Evolutionary conservation across 2,888 invertebrate genomes (phyloP), one percentile per base, ranked within the genome.

Genomic region (Portevinia maculata): DNA sequence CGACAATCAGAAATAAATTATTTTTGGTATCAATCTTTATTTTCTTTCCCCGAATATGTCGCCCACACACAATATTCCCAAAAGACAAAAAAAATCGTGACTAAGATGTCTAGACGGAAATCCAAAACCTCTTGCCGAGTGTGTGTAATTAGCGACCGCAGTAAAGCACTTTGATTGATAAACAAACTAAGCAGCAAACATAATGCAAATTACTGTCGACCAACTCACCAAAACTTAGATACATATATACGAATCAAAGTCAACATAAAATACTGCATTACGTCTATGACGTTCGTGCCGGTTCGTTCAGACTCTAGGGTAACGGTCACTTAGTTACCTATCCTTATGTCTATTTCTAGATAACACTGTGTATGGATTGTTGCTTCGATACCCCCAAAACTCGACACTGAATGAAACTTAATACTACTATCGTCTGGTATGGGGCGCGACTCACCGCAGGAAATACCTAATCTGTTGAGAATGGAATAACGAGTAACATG

Each of bases 101-200:
- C 67, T 50, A 74, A 79, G 50, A 79, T 52, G 79, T 79, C 79
- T 79, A 79, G 79, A 79, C 79, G 62, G 79, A 75, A 79, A 79
- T 64, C 17, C 8, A 69, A 79, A 37, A 79, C 53, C 46, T 24
- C 62, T 46, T 62, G 44, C 44, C 50, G 55, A 62, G 24, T 70
- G 69, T 62, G 39, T 50, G 60, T 62, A 62, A 62, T 69, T 62
- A 69, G 39, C 55, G 39, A 69, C 57, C 37, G 53, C 69, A 62
- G 60, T 46, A 69, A 39, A 62, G 69, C 62, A 76, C 19, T 62
- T 48, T 15, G 44, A 37, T 62, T 53, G 30, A 59, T 44, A 39
- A 21, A 57, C 19, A 50, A 69, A 21, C 19, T 50, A 55, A 50
- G 41, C 44, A 39, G 13, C 28, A 30, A 21, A 28, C 1, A 0